Conservation (phyloP, 2,113 vertebrate genomes). For the Tachycineta bicolor region DNA sequence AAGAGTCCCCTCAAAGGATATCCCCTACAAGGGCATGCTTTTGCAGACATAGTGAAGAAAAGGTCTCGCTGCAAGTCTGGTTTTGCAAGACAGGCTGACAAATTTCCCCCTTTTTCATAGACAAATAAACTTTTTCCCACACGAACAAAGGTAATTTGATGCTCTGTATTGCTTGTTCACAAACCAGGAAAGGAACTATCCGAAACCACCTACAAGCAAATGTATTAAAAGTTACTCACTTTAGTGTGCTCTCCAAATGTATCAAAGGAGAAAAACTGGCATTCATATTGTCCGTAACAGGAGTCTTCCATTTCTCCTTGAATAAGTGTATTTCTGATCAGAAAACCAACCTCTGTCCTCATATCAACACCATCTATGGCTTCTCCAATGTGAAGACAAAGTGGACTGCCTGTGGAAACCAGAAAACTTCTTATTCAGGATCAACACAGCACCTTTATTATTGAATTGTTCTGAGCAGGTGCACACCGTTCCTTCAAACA, state of each 20-base stretch:
- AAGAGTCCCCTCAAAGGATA: not conserved
- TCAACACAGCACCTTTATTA: not conserved
- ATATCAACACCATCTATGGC: slow-evolving; percentile 40
- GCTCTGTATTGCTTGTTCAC: not conserved
- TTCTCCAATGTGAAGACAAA: slow-evolving; percentile 50
- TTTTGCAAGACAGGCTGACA: not conserved
- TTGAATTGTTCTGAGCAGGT: not conserved
- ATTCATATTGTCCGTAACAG: slow-evolving; percentile 38
- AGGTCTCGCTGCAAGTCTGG: not conserved
- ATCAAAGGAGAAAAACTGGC: slow-evolving; percentile 54
- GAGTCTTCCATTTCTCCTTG: slow-evolving; percentile 61
- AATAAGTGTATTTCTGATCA: slow-evolving; percentile 44
- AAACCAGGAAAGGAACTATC: not conserved
- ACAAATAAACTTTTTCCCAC: not conserved
- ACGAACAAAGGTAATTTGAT: not conserved
- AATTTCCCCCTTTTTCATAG: not conserved
- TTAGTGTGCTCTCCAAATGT: slow-evolving; percentile 52
- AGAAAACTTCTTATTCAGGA: not conserved
- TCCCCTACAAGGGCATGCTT: not conserved
- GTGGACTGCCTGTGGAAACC: slow-evolving; percentile 53
- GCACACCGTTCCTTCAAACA: not conserved
- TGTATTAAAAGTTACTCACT: slow-evolving; percentile 56
- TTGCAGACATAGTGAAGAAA: accelerated
- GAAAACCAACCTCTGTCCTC: slow-evolving; percentile 52
- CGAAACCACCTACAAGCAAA: not conserved